phyloP scores from a whole-genome alignment of 2,888 invertebrate genomes.

The Sinopyrophorus schimmeli region DNA sequence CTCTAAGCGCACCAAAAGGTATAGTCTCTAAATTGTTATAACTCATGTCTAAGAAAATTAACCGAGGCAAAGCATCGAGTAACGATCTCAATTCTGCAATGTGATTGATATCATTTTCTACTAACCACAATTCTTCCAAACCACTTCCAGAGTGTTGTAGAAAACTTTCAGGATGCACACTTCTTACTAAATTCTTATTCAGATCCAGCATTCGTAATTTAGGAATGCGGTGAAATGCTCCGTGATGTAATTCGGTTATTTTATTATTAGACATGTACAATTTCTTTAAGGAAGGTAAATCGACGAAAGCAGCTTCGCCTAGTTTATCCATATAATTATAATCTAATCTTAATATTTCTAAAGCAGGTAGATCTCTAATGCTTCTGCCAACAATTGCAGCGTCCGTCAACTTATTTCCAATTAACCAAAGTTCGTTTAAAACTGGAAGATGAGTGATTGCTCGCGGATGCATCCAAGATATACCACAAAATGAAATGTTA shows the following conservation, averaged over 20 bases:
- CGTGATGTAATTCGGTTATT: slow-evolving; percentile 75
- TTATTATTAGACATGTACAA: slow-evolving; percentile 72
- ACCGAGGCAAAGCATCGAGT: slow-evolving; percentile 74
- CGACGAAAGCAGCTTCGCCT: slow-evolving; percentile 78
- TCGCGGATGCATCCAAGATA: slow-evolving; percentile 78
- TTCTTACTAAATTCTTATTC: slow-evolving; percentile 74
- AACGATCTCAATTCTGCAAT: slow-evolving; percentile 74
- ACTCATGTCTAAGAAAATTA: slow-evolving; percentile 79
- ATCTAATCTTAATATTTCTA: slow-evolving; percentile 72
- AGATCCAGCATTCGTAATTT: slow-evolving; percentile 72
- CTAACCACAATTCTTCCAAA: slow-evolving; percentile 76
- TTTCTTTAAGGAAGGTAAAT: slow-evolving; percentile 70
- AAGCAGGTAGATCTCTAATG: slow-evolving; percentile 72
- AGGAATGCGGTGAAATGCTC: slow-evolving; percentile 80
- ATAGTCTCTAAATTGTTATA: slow-evolving; percentile 76
- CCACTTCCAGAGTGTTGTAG: slow-evolving; percentile 73
- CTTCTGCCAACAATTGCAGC: slow-evolving; percentile 82
- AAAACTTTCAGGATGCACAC: slow-evolving; percentile 82
- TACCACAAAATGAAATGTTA: slow-evolving; percentile 76
- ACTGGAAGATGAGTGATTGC: slow-evolving; percentile 70
- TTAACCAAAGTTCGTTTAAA: slow-evolving; percentile 69
- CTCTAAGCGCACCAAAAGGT: slow-evolving; percentile 76
- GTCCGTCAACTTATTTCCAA: slow-evolving; percentile 74
- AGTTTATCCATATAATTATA: slow-evolving; percentile 72
- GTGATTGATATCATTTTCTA: slow-evolving; percentile 75